Evolutionary conservation across 2,888 invertebrate species (phyloP).

Genomic region (Eilema caniola): DNA sequence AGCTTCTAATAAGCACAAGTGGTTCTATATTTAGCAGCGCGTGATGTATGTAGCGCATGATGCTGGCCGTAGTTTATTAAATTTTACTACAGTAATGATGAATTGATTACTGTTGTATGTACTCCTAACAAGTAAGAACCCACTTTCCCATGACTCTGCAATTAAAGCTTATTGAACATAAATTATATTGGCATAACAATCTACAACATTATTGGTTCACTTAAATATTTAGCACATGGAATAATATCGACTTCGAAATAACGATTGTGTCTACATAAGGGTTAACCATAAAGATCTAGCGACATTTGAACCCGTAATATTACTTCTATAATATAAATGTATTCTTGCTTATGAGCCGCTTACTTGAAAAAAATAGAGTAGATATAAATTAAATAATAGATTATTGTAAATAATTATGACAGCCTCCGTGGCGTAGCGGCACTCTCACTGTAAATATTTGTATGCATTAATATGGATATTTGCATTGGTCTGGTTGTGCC

Average conservation of each 20-base stretch:
- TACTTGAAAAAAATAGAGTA: no score
- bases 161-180: slow-evolving; percentile 25
- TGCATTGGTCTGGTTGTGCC: no score
- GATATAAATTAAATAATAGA: no score
- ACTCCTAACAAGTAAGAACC: slow-evolving; percentile 25
- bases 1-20: slow-evolving; percentile 67
- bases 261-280: background rate
- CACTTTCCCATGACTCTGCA: slow-evolving; percentile 25
- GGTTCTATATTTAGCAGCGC: slow-evolving; percentile 73
- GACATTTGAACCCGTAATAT: background rate
- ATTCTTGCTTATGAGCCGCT: background rate
- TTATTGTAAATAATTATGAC: no score
- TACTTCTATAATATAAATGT: background rate
- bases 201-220: slow-evolving; percentile 17
- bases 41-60: slow-evolving; percentile 65
- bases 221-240: background rate
- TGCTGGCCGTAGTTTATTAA: slow-evolving; percentile 63
- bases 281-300: background rate
- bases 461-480: no score
- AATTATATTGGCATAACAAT: slow-evolving; percentile 12
- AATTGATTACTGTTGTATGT: slow-evolving; percentile 33
- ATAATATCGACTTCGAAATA: background rate
- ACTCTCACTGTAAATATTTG: no score
- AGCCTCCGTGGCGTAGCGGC: no score
- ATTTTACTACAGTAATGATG: slow-evolving; percentile 38